These are phyloP conservation scores for Parauchenoglanis ngamensis DNA, from an alignment of 2,797 vertebrate species.

Conservation along the genomic window DNA sequence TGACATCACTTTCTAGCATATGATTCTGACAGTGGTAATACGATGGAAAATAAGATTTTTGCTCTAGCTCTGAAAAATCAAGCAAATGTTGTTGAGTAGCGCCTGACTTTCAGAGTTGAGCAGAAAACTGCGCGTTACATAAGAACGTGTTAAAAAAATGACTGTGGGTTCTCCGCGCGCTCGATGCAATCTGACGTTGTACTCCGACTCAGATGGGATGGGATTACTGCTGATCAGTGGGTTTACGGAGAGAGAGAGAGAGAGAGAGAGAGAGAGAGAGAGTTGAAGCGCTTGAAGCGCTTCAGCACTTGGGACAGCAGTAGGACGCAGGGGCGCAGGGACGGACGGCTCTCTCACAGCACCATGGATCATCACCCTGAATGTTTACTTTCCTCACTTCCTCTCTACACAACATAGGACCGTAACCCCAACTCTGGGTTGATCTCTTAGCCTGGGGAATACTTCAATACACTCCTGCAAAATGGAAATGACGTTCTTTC, in stretches of 20 bases:
- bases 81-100: background rate
- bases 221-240: conserved; percentile 34
- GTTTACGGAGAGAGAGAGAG: conserved; percentile 43
- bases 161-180: conserved; percentile 9
- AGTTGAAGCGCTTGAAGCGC: conserved; percentile 33
- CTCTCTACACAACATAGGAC: conserved; percentile 11
- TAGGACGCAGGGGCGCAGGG: background rate
- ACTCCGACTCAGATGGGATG: conserved; percentile 47
- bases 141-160: conserved; percentile 46
- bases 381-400: conserved; percentile 18
- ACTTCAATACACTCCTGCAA: conserved; percentile 43
- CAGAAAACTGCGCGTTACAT: conserved; percentile 53
- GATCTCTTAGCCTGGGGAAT: conserved; percentile 15
- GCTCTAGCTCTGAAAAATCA: background rate
- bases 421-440: conserved; percentile 12
- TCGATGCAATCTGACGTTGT: conserved; percentile 68
- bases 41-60: background rate
- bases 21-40: background rate
- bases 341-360: conserved; percentile 16
- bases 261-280: conserved; percentile 53
- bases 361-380: conserved; percentile 63
- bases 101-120: background rate
- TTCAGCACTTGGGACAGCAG: conserved; percentile 50
- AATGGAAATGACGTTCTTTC: conserved; percentile 81
- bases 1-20: background rate